Percentiles rank a stretch among this genome's conserved stretches.
Evolutionary conservation across 2,113 vertebrate species (phyloP).

Genomic region (Corapipo altera): DNA sequence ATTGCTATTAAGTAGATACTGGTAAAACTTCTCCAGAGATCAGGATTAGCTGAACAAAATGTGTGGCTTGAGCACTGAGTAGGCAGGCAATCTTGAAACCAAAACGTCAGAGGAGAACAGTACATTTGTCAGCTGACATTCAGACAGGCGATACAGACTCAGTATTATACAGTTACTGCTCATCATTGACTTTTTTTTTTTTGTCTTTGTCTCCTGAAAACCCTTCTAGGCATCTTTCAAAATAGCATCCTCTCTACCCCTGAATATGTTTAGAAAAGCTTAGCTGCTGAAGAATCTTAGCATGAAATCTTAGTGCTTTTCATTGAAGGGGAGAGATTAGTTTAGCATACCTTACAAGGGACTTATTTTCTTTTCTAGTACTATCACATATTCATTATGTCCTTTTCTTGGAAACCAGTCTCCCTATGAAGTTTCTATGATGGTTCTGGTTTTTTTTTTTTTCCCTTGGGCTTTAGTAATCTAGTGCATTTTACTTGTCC

Average conservation of each 20-base stretch:
- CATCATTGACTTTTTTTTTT: background rate
- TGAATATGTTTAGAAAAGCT: background rate
- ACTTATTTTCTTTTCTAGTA: background rate
- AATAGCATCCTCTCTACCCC: background rate
- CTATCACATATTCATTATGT: background rate
- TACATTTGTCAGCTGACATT: background rate
- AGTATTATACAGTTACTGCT: background rate
- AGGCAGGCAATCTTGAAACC: background rate
- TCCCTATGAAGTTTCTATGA: background rate
- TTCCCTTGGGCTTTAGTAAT: background rate
- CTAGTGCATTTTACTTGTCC: background rate
- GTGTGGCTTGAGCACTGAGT: background rate
- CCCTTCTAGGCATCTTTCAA: background rate
- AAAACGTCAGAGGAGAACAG: background rate
- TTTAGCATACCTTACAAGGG: background rate
- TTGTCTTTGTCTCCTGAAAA: conserved; percentile 2
- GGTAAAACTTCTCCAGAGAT: background rate
- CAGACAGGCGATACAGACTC: background rate
- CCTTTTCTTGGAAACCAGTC: background rate
- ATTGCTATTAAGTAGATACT: background rate
- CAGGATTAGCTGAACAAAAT: background rate
- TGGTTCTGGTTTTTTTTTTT: background rate
- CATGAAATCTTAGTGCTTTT: background rate
- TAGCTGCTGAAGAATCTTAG: background rate
- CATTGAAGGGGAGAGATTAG: background rate